Evolutionary conservation across 2,113 vertebrate genomes (phyloP).

Genomic region (Xenus cinereus): DNA sequence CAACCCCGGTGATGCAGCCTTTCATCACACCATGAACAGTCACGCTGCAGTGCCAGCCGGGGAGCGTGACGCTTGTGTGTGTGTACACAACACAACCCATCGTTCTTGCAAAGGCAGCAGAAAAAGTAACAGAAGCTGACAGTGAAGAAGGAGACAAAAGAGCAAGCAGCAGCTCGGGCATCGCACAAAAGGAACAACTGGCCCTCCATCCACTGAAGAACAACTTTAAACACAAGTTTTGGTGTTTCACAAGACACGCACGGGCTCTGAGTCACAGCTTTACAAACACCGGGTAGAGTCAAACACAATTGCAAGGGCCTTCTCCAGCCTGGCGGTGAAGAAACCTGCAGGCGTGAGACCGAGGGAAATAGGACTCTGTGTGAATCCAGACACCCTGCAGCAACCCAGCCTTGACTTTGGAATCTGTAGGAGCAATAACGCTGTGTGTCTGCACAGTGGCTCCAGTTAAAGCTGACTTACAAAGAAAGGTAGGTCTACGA

Average conservation of each 20-base stretch:
- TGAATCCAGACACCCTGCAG: neutral
- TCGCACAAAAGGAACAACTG: neutral
- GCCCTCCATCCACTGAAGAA: neutral
- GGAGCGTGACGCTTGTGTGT: neutral
- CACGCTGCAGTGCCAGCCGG: neutral
- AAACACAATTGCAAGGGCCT: neutral
- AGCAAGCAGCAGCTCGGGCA: neutral
- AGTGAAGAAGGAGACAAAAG: neutral
- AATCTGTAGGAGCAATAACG: rapidly evolving
- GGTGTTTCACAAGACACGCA: rapidly evolving
- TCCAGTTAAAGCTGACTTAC: neutral
- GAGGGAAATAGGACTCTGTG: neutral
- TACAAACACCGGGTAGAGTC: neutral
- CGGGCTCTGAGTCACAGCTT: neutral
- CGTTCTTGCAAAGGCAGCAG: neutral
- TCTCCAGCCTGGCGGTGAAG: neutral
- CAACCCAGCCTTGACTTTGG: neutral
- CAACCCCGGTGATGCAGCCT: neutral
- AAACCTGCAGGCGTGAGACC: neutral
- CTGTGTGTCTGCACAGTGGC: neutral
- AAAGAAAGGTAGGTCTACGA: neutral
- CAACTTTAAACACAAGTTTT: neutral
- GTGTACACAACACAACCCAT: neutral
- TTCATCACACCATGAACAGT: rapidly evolving
- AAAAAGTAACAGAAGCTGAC: neutral